Evolutionary conservation across 2,888 invertebrate species (phyloP).

Genomic region (Drepanosiphum platanoidis): DNA sequence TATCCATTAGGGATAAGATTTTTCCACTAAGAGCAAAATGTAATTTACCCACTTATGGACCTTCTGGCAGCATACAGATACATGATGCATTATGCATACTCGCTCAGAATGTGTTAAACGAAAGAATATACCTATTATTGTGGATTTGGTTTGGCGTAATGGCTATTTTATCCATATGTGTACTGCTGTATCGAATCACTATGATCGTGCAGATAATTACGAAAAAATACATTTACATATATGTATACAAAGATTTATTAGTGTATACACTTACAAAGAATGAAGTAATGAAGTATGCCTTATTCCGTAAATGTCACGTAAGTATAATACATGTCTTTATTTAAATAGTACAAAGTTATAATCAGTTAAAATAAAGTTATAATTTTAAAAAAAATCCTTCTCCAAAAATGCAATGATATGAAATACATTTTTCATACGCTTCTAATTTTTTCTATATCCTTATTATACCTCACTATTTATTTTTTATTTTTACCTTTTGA

Average conservation of each 20-base stretch:
- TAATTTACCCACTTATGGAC: conserved; percentile 45
- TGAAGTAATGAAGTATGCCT: background rate
- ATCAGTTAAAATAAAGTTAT: too few species aligned
- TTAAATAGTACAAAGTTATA: too few species aligned
- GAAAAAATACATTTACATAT: conserved; percentile 5
- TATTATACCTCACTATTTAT: too few species aligned
- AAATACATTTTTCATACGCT: too few species aligned
- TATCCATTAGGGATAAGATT: background rate
- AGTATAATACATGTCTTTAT: too few species aligned
- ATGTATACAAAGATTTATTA: too few species aligned
- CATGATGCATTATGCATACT: conserved; percentile 40
- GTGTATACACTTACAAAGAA: conserved; percentile 13
- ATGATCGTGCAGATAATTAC: background rate
- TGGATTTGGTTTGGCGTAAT: conserved; percentile 51
- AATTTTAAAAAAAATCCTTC: too few species aligned
- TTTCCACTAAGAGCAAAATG: conserved; percentile 49
- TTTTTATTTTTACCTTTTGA: too few species aligned
- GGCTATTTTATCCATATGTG: background rate
- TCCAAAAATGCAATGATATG: too few species aligned
- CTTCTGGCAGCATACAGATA: conserved; percentile 45
- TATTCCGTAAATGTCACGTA: conserved; percentile 37
- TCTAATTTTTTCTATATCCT: too few species aligned
- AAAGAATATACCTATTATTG: conserved; percentile 46
- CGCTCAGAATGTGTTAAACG: conserved; percentile 41
- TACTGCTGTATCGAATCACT: conserved; percentile 1